phyloP scores from a whole-genome alignment of 2,888 invertebrate species.

The Yponomeuta malinellus region DNA sequence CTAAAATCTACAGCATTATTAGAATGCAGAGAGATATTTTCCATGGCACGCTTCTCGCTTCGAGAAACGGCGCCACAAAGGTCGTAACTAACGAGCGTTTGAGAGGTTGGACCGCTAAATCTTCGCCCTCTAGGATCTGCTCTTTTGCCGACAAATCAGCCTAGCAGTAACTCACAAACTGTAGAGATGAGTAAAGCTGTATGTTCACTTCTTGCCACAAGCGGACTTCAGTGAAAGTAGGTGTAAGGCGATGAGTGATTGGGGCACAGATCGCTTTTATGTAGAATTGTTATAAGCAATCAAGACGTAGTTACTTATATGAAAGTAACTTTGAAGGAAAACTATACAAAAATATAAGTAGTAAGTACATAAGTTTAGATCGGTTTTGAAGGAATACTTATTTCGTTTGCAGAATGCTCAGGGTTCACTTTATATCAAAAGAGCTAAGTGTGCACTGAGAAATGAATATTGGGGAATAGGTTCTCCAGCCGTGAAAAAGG shows the following conservation, averaged over 20 bases:
- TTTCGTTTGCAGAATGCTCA: background rate
- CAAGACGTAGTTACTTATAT: too few species aligned
- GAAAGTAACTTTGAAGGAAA: too few species aligned
- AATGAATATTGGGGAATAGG: background rate
- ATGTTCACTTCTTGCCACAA: too few species aligned
- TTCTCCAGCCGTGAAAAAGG: background rate
- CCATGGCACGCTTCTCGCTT: background rate
- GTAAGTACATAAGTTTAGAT: too few species aligned
- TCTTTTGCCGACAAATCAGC: background rate
- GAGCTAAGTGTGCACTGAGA: background rate
- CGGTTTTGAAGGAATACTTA: too few species aligned
- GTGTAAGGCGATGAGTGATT: too few species aligned
- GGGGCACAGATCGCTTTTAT: too few species aligned
- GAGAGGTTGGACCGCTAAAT: background rate
- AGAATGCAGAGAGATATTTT: background rate
- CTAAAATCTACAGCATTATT: background rate
- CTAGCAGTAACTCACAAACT: background rate
- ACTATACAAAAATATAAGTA: too few species aligned
- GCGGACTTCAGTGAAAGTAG: too few species aligned
- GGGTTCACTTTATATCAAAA: background rate
- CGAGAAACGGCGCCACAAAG: background rate
- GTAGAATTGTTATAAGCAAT: too few species aligned
- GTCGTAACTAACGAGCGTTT: constrained; percentile 1
- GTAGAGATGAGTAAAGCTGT: too few species aligned
- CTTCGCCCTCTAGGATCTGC: background rate